Conservation (phyloP, 2,113 vertebrate species). For the Pelobates fuscus region DNA sequence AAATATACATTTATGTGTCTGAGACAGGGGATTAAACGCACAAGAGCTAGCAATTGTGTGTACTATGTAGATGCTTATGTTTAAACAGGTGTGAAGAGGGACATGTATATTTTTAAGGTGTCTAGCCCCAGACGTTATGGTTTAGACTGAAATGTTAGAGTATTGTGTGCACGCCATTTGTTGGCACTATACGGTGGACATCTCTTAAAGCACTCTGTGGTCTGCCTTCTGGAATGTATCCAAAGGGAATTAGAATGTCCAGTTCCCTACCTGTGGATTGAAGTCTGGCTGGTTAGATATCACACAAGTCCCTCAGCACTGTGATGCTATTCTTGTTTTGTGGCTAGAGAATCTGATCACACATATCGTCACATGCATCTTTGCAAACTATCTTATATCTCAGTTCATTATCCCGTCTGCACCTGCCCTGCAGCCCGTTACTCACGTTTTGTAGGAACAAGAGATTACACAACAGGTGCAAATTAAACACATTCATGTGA, state of each 20-base stretch:
- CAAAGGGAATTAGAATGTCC: constrained; percentile 22
- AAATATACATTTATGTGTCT: constrained; percentile 44
- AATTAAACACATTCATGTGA: constrained; percentile 43
- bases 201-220: constrained; percentile 42
- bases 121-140: constrained; percentile 40
- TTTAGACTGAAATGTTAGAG: constrained; percentile 45
- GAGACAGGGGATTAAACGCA: constrained; percentile 32
- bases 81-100: constrained; percentile 49
- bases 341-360: constrained; percentile 36
- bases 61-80: constrained; percentile 40
- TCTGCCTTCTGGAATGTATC: constrained; percentile 26
- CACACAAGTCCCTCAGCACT: constrained; percentile 20
- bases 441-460: constrained; percentile 17
- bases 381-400: constrained; percentile 35
- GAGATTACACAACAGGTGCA: constrained; percentile 46
- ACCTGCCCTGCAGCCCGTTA: constrained; percentile 37
- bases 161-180: constrained; percentile 42
- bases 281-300: constrained; percentile 6
- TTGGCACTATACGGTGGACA: constrained; percentile 16
- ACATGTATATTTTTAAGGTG: constrained; percentile 46
- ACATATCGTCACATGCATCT: constrained; percentile 29
- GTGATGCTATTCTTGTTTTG: constrained; percentile 35
- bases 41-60: constrained; percentile 35
- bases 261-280: constrained; percentile 30
- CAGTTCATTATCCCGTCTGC: constrained; percentile 38